Base-by-base conservation (phyloP, 2,113 vertebrate species). In the Pelodiscus sinensis region DNA sequence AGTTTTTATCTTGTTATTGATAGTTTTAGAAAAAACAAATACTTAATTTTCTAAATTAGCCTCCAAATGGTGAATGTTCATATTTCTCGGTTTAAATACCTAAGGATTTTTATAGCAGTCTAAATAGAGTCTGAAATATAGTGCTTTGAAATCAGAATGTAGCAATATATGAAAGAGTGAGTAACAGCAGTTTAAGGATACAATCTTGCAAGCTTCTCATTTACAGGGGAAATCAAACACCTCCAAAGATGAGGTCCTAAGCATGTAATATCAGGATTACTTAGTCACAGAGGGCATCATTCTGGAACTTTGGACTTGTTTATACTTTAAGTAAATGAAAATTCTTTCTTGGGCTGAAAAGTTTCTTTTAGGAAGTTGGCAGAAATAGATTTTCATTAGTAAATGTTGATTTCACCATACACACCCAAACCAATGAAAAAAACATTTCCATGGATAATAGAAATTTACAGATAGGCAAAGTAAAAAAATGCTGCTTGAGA, bases 11-110 rank as follows among this genome's bases (percentile, higher is more conserved):
- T 29, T 16, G 38, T 9, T 51, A 6, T 4, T 54, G 89, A 84
- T 92, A 86, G 92, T 52, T 75, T 55, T 5, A 22, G 44, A 19
- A 22, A 86, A 86, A 92, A 89, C 24, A 38, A 60, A 9, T 52
- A 3, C 79, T 88, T 79, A 1, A 68, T 68, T 35, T 93, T 55
- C 35, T 57, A 81, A 90, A 90, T 68, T 6, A 56, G 16, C 6
- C 4, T 86, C 29, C 58, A 78, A 86, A 38, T 3, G 22, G 22
- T 35, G 0, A 0, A 16, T 80, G 87, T 93, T 87, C 9, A 19
- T 68, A 3, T 3, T 86, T 88, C 4, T 90, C 81, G 25, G 38
- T 44, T 75, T 75, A 75, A 75, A 44, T 75, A 75, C 38, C 38
- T 24, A 5, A 75, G 22, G 13, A 58, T 56, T 58, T 58, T 0